phyloP scores from a whole-genome alignment of 2,888 invertebrate genomes.

The Cataglyphis albicans region DNA sequence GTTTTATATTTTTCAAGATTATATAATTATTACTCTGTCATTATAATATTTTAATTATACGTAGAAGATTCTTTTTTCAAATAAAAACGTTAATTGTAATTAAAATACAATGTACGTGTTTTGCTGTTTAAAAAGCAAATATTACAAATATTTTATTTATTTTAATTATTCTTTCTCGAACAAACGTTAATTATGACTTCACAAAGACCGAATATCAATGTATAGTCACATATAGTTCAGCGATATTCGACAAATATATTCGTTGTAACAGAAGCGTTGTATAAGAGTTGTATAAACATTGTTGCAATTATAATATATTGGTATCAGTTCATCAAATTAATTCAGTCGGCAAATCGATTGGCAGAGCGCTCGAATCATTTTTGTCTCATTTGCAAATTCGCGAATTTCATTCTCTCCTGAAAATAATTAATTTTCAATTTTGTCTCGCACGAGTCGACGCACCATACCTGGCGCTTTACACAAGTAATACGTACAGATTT shows the following conservation, averaged over 20 bases:
- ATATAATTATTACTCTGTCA: not conserved
- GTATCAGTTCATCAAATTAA: not conserved
- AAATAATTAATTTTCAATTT: conserved; percentile 50
- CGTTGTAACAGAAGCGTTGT: not conserved
- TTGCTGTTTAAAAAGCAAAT: too few relatives aligned
- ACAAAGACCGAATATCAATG: not conserved
- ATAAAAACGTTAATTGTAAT: not conserved
- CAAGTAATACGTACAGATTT: conserved; percentile 40
- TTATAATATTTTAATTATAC: not conserved
- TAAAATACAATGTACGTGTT: not conserved
- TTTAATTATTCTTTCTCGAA: conserved; percentile 18
- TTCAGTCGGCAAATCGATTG: conserved; percentile 21
- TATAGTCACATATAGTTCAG: not conserved
- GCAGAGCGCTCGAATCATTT: not conserved
- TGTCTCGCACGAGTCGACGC: not conserved
- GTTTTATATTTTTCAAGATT: not conserved
- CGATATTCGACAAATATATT: not conserved
- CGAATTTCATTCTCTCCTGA: conserved; percentile 30
- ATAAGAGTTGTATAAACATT: not conserved
- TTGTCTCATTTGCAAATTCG: conserved; percentile 11
- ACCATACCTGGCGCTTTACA: conserved; percentile 18
- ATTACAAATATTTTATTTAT: not conserved
- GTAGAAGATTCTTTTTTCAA: not conserved
- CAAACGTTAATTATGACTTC: not conserved
- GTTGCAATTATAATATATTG: not conserved